Evolutionary conservation across 2,113 vertebrate species (phyloP).

Genomic region (Formicarius rufipectus): DNA sequence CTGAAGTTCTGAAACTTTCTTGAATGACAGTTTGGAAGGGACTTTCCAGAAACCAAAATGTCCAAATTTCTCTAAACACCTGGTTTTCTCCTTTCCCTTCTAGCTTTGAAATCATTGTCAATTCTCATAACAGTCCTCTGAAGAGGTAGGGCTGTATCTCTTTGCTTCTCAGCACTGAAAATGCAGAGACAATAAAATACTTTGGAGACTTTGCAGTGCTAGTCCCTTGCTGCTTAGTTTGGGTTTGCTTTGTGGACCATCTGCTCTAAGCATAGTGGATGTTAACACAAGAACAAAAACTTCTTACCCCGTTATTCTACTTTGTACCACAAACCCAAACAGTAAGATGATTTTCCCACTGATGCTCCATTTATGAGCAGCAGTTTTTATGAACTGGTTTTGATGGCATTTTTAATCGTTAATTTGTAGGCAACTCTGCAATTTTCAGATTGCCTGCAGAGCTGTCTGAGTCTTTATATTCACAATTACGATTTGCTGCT

Average conservation of each 20-base stretch:
- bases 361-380: neutral
- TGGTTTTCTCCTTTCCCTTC: neutral
- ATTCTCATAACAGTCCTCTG: rapidly evolving
- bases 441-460: neutral
- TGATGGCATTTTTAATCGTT: neutral
- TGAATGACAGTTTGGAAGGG: neutral
- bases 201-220: neutral
- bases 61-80: neutral
- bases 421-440: neutral
- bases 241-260: neutral
- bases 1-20: neutral
- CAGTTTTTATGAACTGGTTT: neutral
- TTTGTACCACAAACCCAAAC: neutral
- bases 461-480: neutral
- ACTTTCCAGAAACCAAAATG: neutral
- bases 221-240: neutral
- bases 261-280: neutral
- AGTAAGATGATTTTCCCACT: neutral
- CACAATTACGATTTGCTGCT: neutral
- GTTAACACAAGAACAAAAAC: neutral
- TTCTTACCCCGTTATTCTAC: neutral
- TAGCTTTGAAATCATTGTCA: neutral
- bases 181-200: neutral
- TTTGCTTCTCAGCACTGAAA: neutral
- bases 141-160: neutral